A percentile compares a stretch with the other conserved stretches of the same genome.
phyloP scores from a whole-genome alignment of 2,888 invertebrate species.

The Cephus nigrinus region DNA sequence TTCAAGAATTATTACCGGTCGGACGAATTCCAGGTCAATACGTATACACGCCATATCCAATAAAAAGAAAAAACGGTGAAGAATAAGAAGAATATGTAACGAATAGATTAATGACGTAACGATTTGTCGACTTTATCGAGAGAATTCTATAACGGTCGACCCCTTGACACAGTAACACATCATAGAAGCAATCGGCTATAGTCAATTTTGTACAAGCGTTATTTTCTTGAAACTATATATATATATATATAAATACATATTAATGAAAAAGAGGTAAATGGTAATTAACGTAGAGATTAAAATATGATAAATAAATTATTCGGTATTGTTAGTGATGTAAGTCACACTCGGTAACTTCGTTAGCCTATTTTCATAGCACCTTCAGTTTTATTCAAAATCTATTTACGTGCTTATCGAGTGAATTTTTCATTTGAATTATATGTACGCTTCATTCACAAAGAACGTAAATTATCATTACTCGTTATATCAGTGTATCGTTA shows the following conservation, averaged over 20 bases:
- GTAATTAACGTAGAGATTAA: background rate
- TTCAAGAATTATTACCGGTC: constrained; percentile 24
- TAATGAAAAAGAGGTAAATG: constrained; percentile 18
- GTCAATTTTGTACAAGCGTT: constrained; percentile 64
- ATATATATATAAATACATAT: constrained; percentile 27
- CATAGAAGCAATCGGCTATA: constrained; percentile 62
- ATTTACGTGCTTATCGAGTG: constrained; percentile 12
- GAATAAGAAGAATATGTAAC: constrained; percentile 25
- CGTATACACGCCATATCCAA: constrained; percentile 48
- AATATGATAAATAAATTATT: background rate
- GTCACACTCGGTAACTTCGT: constrained; percentile 27
- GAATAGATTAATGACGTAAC: constrained; percentile 27
- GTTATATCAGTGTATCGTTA: background rate
- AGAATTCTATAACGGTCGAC: constrained; percentile 29
- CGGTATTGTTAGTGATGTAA: constrained; percentile 21
- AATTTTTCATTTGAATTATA: constrained; percentile 9
- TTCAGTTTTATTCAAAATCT: constrained; percentile 19
- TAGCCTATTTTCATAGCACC: constrained; percentile 18
- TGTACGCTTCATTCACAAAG: background rate
- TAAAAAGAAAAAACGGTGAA: constrained; percentile 6
- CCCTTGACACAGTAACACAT: constrained; percentile 35
- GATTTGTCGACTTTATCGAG: constrained; percentile 26
- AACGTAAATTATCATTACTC: background rate
- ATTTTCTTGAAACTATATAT: constrained; percentile 55
- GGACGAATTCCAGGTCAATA: constrained; percentile 48